Evolutionary conservation across 2,888 invertebrate species (phyloP), one percentile per base, ranked within the genome.

Genomic region (Lepidocyrtinus sp.): DNA sequence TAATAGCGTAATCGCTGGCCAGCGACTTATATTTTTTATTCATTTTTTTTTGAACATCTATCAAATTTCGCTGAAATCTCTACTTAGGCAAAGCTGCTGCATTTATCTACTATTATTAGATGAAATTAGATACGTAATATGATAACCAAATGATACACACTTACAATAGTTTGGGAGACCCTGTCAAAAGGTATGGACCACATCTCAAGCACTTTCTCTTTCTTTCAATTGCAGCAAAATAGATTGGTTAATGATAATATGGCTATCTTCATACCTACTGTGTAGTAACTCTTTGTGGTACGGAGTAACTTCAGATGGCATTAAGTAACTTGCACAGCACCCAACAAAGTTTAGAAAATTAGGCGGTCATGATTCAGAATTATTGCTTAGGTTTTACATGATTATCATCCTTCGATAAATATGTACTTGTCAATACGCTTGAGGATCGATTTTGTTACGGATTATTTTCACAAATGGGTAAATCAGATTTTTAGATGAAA

Each of bases 101-200:
- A 36, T 12, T 36, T 36, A 12, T 36, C 5, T 36, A 12, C 36
- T 36, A 36, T 36, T 36, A 36, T 36, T 36, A 36, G 36, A 36
- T 12, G 12, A 36, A 36, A 36, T 36, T 9, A 36, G 36, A 36
- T 9, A 36, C 7, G 36, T 36, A 36, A 36, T 36, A 36, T 12
- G 36, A 36, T 36, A 9, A 36, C 36, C 5, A 36, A 5, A 5
- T 36, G 7, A 36, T 12, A 36, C 7, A 36, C 36, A 12, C 36
- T 9, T 5, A 36, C 12, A 36, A 12, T 36, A 36, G 7, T n/a
- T 12, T 36, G 36, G 21, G 36, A 59, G 74, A 74, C 74, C 74
- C 67, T 73, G 68, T 75, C 75, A 75, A 61, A 55, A 75, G 19
- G 67, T 27, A 75, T 59, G n/a, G 71, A 61, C 55, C 45, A 61